A percentile compares a stretch with the other conserved stretches of the same genome.
These are phyloP conservation scores for Dione vanillae DNA, from an alignment of 2,888 invertebrate species.

Conservation along the genomic window DNA sequence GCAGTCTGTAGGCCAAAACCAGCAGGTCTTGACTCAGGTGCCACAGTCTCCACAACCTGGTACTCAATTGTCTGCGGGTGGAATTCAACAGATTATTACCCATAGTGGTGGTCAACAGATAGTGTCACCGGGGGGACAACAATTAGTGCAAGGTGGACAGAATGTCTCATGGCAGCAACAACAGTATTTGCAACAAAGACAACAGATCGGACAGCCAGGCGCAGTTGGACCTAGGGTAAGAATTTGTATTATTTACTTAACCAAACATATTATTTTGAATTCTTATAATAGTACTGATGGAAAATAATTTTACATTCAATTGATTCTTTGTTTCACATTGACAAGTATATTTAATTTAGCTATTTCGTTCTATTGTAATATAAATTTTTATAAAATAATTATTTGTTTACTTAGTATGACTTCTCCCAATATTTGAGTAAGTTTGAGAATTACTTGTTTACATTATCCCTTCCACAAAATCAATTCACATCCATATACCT, in stretches of 20 bases:
- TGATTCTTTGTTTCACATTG: neutral
- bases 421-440: too few relatives aligned
- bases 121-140: constrained; percentile 76
- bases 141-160: constrained; percentile 76
- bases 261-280: neutral
- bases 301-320: neutral
- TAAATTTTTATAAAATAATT: too few relatives aligned
- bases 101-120: constrained; percentile 80
- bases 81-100: constrained; percentile 81
- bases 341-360: too few relatives aligned
- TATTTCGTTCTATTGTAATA: too few relatives aligned
- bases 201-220: constrained; percentile 81
- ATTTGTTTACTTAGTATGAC: too few relatives aligned
- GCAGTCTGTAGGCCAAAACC: constrained; percentile 70
- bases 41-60: constrained; percentile 75
- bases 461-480: neutral
- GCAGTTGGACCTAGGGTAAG: constrained; percentile 80
- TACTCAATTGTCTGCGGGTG: constrained; percentile 66
- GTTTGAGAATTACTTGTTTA: too few relatives aligned
- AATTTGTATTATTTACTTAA: constrained; percentile 35
- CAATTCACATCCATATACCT: neutral
- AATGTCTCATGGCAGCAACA: constrained; percentile 81
- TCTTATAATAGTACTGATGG: neutral
- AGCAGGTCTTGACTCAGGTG: constrained; percentile 74
- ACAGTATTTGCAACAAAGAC: constrained; percentile 78